Evolutionary conservation across 1,140 invertebrate genomes (phyloP), one percentile per base, ranked within the genome.

Genomic region (Orussus abietinus): DNA sequence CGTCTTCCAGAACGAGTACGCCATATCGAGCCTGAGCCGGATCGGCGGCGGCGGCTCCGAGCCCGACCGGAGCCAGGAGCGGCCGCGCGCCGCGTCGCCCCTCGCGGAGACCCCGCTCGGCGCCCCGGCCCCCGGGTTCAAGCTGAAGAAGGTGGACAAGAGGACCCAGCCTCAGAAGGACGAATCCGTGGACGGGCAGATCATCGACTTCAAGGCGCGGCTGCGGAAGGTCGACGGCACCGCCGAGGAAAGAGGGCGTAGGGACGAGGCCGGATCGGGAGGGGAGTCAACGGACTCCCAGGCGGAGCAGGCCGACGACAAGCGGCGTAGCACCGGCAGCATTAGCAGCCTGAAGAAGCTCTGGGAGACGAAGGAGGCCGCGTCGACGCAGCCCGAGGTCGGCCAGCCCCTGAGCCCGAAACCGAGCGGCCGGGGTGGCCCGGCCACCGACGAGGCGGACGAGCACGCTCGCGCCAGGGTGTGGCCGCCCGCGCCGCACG

Each of bases 341-440:
- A 94, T 96, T 59, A 92, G 84, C 64, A 94, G 87, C 63, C 75
- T 95, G 48, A 94, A 93, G 62, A 92, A 91, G 68, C 70, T 95
- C 15, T 95, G 92, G 92, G 92, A 92, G 71, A 82, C 83, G 26
- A 85, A 80, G 59, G 82, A 84, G 57, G 69, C 70, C 2, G 58
- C 55, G 26, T 41, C 62, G 36, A n/a, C n/a, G n/a, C n/a, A n/a
- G n/a, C n/a, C n/a, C n/a, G n/a, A n/a, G n/a, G n/a, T n/a, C n/a
- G 61, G 51, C 35, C 72, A 76, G 33, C 78, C 83, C 21, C 61
- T 80, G 2, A 84, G 82, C 63, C 84, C 84, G 0, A 83, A 83
- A 52, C 57, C 82, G 31, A 70, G 74, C 14, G 57, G 75, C 2
- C 76, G 55, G 9, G 47, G 51, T 38, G 69, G 68, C 11, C 58